Conservation (phyloP, 2,113 vertebrate species). For the Oreotragus oreotragus region DNA sequence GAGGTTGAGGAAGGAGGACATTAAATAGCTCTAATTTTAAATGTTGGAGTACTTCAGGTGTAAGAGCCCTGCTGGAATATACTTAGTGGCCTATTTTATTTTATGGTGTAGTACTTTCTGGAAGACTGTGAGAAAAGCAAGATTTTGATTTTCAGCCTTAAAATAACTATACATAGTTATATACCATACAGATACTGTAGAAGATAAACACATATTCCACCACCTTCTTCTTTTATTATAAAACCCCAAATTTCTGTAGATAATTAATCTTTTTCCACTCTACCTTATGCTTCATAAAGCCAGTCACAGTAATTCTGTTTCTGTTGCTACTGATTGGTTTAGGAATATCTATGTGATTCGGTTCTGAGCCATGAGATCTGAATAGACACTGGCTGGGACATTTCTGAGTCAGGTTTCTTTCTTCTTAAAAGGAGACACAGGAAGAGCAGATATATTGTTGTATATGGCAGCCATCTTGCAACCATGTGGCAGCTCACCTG, state of each 20-base stretch:
- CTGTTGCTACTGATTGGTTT: background rate
- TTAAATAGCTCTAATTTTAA: background rate
- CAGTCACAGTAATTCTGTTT: background rate
- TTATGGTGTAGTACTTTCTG: background rate
- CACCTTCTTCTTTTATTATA: background rate
- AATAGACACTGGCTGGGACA: background rate
- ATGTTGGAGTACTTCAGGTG: background rate
- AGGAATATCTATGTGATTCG: background rate
- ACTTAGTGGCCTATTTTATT: background rate
- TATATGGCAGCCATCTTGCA: background rate
- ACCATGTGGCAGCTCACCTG: background rate
- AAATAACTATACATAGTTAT: background rate
- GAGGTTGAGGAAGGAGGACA: background rate
- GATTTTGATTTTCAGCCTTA: background rate
- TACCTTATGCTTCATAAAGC: background rate
- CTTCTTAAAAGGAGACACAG: background rate
- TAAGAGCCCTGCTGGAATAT: background rate
- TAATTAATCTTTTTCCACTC: background rate
- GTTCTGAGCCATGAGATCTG: background rate
- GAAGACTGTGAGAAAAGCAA: background rate
- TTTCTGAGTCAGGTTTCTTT: background rate
- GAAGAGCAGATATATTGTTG: background rate
- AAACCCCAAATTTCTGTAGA: background rate
- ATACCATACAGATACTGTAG: background rate
- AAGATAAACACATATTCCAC: background rate